Percentiles rank a stretch among this genome's conserved stretches.
These are phyloP conservation scores for Zaprionus gabonicus DNA, from an alignment of 1,140 invertebrate species.

Conservation along the genomic window DNA sequence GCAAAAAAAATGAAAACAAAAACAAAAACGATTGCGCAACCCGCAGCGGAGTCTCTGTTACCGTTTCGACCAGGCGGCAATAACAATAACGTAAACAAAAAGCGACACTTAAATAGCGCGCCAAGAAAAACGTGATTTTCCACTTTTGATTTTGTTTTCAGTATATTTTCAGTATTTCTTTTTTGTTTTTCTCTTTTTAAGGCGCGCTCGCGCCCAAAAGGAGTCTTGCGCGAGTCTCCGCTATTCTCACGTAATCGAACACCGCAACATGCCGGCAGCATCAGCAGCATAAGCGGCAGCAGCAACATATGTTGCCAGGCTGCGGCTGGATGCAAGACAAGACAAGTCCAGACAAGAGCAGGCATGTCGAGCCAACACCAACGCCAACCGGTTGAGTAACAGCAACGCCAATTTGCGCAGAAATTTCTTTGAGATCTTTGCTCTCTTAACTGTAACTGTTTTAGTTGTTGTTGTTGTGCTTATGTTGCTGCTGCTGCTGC, in stretches of 20 bases:
- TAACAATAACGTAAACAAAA: conserved; percentile 52
- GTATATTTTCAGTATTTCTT: not conserved
- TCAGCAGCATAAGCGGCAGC: conserved; percentile 16
- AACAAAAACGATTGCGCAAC: conserved; percentile 57
- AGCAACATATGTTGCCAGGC: conserved; percentile 65
- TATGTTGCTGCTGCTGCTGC: conserved; percentile 24
- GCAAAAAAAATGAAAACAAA: conserved; percentile 31
- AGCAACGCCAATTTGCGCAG: conserved; percentile 40
- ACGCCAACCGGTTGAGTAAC: conserved; percentile 66
- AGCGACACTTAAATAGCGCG: conserved; percentile 70
- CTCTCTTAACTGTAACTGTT: conserved; percentile 40
- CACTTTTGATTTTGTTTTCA: conserved; percentile 65
- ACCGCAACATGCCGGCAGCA: conserved; percentile 37
- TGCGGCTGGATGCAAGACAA: conserved; percentile 5
- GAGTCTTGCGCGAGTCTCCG: conserved; percentile 48
- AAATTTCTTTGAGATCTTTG: conserved; percentile 59
- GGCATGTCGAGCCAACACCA: conserved; percentile 24
- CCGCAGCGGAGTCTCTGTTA: conserved; percentile 57
- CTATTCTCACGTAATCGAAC: conserved; percentile 70
- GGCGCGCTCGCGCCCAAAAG: conserved; percentile 66
- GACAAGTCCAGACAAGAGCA: conserved; percentile 1
- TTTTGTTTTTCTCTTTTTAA: conserved; percentile 38
- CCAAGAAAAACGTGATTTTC: conserved; percentile 78
- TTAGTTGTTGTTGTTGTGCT: conserved; percentile 19
- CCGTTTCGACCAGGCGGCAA: conserved; percentile 60